Evolutionary conservation across 2,888 invertebrate genomes (phyloP).

Genomic region (Patella pellucida): DNA sequence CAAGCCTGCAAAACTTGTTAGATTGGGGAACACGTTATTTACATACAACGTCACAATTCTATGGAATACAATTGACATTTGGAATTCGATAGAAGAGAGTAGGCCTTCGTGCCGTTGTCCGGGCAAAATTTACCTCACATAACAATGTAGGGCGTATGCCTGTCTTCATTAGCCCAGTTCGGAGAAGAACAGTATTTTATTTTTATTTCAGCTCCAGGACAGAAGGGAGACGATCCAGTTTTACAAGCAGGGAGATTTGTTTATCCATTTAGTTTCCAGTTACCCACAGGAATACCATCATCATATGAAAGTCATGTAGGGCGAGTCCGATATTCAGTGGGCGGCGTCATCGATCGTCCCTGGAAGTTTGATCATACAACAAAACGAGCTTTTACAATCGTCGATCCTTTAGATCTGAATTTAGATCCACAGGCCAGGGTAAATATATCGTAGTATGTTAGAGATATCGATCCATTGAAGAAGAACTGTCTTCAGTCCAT

Average conservation of each 20-base stretch:
- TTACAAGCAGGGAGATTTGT: slow-evolving; percentile 78
- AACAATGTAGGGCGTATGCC: no score
- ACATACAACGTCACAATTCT: no score
- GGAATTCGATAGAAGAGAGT: no score
- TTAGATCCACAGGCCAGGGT: slow-evolving; percentile 50
- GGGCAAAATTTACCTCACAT: no score
- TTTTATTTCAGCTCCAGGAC: neutral
- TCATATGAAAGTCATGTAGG: slow-evolving; percentile 64
- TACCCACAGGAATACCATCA: slow-evolving; percentile 73
- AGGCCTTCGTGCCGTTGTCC: no score
- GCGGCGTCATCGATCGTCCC: slow-evolving; percentile 84
- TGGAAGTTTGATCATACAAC: slow-evolving; percentile 87
- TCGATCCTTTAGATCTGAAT: slow-evolving; percentile 86
- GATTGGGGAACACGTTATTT: no score
- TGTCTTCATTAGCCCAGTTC: no score
- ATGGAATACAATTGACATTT: no score
- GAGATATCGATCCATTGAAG: no score
- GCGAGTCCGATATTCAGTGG: slow-evolving; percentile 85
- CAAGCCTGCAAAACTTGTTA: no score
- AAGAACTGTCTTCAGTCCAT: no score
- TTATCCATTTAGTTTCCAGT: slow-evolving; percentile 84
- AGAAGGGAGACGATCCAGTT: slow-evolving; percentile 70
- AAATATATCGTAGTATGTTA: neutral
- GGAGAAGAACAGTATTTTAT: no score
- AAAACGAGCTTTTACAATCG: slow-evolving; percentile 84